Percentiles rank a stretch among this genome's conserved stretches.
Conservation (phyloP, 2,113 vertebrate genomes). For the Lepisosteus osseus region DNA sequence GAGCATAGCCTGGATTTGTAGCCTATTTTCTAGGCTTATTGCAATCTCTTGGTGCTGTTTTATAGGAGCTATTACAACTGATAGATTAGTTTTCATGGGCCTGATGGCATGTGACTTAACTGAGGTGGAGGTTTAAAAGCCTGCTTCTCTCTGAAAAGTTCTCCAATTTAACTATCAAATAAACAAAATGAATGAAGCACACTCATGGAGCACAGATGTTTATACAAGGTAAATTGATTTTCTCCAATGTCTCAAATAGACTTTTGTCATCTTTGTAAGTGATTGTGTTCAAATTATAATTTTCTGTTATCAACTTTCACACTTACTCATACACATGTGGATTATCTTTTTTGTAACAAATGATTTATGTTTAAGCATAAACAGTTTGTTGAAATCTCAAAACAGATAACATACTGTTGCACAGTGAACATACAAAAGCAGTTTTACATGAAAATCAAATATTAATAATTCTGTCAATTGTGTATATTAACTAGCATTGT, state of each 20-base stretch:
- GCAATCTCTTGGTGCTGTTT: conserved; percentile 75
- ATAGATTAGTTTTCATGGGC: conserved; percentile 76
- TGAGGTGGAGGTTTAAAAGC: conserved; percentile 30
- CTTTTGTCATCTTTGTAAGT: conserved; percentile 29
- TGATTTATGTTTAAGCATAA: too few species aligned
- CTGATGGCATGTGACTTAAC: conserved; percentile 74
- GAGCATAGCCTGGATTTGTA: conserved; percentile 83
- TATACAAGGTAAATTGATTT: conserved; percentile 34
- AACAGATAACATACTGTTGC: too few species aligned
- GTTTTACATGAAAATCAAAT: too few species aligned
- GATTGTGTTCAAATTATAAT: too few species aligned
- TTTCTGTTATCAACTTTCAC: too few species aligned
- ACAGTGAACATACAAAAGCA: too few species aligned
- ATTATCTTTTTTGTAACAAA: too few species aligned
- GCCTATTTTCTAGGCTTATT: conserved; percentile 82
- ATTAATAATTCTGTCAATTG: too few species aligned
- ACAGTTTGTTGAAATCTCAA: too few species aligned
- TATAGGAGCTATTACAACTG: conserved; percentile 83
- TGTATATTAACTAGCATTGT: too few species aligned
- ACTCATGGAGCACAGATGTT: conserved; percentile 21
- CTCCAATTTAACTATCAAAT: conserved; percentile 52
- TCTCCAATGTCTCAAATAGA: conserved; percentile 25
- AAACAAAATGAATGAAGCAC: conserved; percentile 37
- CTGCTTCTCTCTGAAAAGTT: conserved; percentile 24
- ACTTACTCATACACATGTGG: too few species aligned